Base-by-base conservation (phyloP, 2,888 invertebrate genomes). In the Calliphora vomitoria region DNA sequence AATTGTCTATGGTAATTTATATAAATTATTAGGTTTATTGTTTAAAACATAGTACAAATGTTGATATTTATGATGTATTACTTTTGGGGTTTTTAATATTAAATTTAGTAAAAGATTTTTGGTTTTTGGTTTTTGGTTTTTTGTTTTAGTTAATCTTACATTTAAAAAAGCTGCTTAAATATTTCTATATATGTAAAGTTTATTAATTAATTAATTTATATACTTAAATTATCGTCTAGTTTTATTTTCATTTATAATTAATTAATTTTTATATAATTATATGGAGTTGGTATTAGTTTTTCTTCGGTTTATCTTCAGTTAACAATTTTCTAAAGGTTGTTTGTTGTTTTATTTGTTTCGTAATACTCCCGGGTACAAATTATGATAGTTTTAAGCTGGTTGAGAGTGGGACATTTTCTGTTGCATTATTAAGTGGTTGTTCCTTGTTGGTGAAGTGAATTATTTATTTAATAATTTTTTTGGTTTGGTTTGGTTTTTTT, bases 151-250 rank as follows among this genome's bases (percentile, higher is more conserved):
- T 80, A 80, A 86, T 83, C 83, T 88, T 88, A 86, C 83, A 88
- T 68, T 86, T 82, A 87, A 85, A 87, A 87, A 87, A 87, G 85
- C 87, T 85, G 87, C 87, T 87, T 87, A 87, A 69, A 85, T 87
- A 85, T 71, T 78, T 78, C 82, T 87, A 87, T 85, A 76, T 78
- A 71, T 78, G 68, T 86, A 83, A 71, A 76, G 55, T 79, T 76
- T 62, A 75, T 76, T 62, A 75, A 82, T 25, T 68, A 75, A 80
- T 86, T 82, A 85, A 79, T 87, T 85, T 76, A 69, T 87, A 85
- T 87, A 85, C 87, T 87, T 85, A 85, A 88, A 86, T 82, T 86
- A 86, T 75, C 64, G 25, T 55, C 80, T 87, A 87, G 79, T 72
- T 62, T 60, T 60, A 60, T 18, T 50, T 84, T 71, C 20, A 71